Conservation (phyloP, 2,888 invertebrate genomes). For the Drosophila paranaensis region DNA sequence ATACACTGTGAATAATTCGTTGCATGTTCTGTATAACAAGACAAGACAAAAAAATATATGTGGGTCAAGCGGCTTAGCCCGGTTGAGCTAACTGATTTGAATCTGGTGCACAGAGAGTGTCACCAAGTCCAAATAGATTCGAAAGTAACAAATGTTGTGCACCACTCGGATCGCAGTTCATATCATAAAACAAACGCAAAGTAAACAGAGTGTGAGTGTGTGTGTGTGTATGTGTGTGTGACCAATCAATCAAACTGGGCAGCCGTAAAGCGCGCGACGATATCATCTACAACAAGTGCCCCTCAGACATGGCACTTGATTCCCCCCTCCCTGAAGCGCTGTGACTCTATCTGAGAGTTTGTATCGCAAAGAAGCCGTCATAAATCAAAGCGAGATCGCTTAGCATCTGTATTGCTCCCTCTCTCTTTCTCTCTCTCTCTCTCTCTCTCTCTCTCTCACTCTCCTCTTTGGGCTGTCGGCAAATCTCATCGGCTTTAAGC, state of each 20-base stretch:
- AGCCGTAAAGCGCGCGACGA: conserved; percentile 36
- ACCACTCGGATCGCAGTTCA: conserved; percentile 26
- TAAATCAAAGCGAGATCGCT: conserved; percentile 66
- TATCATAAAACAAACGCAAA: conserved; percentile 35
- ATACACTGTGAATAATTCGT: not conserved
- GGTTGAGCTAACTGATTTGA: conserved; percentile 17
- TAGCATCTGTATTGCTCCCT: not conserved
- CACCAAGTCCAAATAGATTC: conserved; percentile 41
- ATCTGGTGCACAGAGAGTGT: conserved; percentile 37
- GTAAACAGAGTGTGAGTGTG: conserved; percentile 30
- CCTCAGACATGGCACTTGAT: conserved; percentile 11
- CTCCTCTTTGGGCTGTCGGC: conserved; percentile 13
- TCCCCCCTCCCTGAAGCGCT: not conserved
- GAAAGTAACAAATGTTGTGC: conserved; percentile 39
- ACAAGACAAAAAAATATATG: not conserved
- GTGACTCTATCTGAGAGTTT: conserved; percentile 40
- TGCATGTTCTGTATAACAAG: not conserved
- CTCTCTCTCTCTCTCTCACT: not conserved
- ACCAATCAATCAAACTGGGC: conserved; percentile 68
- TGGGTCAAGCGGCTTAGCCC: conserved; percentile 29
- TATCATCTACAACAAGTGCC: conserved; percentile 63
- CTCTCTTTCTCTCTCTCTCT: not conserved
- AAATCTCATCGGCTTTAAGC: conserved; percentile 47
- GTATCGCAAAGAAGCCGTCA: conserved; percentile 48
- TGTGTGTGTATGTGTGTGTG: conserved; percentile 15